Conservation (phyloP, 2,888 invertebrate genomes). For the Meandrusa payeni region DNA sequence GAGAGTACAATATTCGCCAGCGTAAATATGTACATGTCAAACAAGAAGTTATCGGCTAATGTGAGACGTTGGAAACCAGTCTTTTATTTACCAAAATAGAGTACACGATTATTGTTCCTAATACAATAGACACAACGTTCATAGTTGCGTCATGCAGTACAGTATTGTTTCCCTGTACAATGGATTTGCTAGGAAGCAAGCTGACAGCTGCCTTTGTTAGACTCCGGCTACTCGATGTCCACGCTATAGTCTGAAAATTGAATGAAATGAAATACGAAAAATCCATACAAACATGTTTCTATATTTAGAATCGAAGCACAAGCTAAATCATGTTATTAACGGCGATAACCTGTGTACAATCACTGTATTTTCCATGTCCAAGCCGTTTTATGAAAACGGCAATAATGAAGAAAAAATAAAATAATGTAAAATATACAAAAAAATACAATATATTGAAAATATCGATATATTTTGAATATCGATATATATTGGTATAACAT, state of each 20-base stretch:
- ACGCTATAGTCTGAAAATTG: not conserved
- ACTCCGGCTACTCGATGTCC: conserved; percentile 11
- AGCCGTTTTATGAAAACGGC: too few relatives aligned
- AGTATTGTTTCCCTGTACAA: conserved; percentile 21
- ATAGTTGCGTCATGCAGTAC: conserved; percentile 1
- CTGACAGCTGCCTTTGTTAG: conserved; percentile 21
- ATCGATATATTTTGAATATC: too few relatives aligned
- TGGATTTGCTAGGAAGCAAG: conserved; percentile 20
- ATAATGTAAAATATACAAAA: too few relatives aligned
- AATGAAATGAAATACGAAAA: not conserved
- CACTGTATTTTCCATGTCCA: too few relatives aligned
- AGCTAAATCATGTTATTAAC: too few relatives aligned
- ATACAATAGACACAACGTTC: not conserved
- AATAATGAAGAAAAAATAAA: too few relatives aligned
- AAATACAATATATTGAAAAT: too few relatives aligned
- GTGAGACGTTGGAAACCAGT: conserved; percentile 19
- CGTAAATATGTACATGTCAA: conserved; percentile 21
- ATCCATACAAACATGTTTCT: not conserved
- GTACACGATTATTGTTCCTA: conserved; percentile 6
- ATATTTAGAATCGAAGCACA: not conserved
- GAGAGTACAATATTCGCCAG: too few relatives aligned
- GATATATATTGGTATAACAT: too few relatives aligned
- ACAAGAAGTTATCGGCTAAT: conserved; percentile 23
- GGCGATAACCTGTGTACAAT: too few relatives aligned
- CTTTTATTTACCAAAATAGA: conserved; percentile 13